Evolutionary conservation across 2,113 vertebrate species (phyloP), one percentile per base, ranked within the genome.

Genomic region (Tenrec ecaudatus): DNA sequence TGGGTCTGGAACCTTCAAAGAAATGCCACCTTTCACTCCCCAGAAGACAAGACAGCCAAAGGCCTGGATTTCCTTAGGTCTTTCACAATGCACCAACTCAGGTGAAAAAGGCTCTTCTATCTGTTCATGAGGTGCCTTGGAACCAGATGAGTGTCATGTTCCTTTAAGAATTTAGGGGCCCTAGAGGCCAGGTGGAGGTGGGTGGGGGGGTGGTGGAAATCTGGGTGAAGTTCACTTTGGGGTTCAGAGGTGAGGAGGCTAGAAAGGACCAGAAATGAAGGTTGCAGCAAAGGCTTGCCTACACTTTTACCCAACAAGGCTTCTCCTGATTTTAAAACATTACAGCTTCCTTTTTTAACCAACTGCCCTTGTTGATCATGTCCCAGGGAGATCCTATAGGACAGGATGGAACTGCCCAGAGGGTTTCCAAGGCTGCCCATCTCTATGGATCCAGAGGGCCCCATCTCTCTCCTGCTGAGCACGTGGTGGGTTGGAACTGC

Each of bases 171-270:
- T 47, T 15, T 76, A 22, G 17, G 38, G 53, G 38, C 23, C 0
- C 60, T 15, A 15, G 40, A 7, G 43, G 43, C 43, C 7, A 20
- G 3, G 5, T 60, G n/a, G 0, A 47, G n/a, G n/a, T n/a, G n/a
- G n/a, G n/a, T n/a, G n/a, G n/a, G n/a, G n/a, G n/a, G n/a, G n/a
- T n/a, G 11, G 38, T n/a, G 57, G 40, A 88, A 20, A 9, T 16
- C 43, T 0, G 43, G n/a, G 58, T 3, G 38, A 66, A 58, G 58
- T 23, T 2, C 23, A 23, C 3, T n/a, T 6, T 0, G 0, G 29
- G 29, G 10, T 58, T 73, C 36, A 4, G 6, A 20, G 57, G 36
- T 31, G 73, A 79, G 62, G 66, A 36, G 20, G 33, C 3, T 1
- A 16, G 71, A 19, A 31, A 25, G 22, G 31, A 58, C 38, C 36